Evolutionary conservation across 2,888 invertebrate species (phyloP).

Genomic region (Entomobrya multifasciata): DNA sequence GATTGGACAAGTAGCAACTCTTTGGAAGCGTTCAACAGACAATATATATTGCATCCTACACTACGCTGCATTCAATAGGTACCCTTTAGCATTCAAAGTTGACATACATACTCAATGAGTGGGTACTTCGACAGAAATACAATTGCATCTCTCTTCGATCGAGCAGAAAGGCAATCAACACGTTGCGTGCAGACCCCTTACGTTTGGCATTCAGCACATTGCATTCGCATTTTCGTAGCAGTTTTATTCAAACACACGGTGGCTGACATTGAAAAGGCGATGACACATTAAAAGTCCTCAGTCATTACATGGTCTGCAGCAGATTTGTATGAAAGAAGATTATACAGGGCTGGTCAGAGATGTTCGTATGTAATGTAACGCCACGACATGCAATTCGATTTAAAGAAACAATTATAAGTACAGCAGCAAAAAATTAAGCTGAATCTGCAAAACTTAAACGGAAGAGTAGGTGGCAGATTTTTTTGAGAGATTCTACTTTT

Average conservation of each 20-base stretch:
- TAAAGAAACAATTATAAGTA: no score
- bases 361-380: no score
- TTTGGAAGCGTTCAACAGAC: background rate
- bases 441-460: no score
- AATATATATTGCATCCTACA: background rate
- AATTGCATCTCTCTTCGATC: constrained; percentile 35
- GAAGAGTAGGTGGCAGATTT: no score
- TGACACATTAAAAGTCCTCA: constrained; percentile 48
- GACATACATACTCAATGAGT: constrained; percentile 19
- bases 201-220: no score
- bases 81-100: constrained; percentile 13
- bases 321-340: constrained; percentile 12
- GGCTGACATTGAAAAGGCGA: constrained; percentile 53
- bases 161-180: constrained; percentile 44
- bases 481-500: no score
- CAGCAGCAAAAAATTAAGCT: no score
- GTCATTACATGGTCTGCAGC: constrained; percentile 42
- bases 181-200: no score
- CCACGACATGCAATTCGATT: no score
- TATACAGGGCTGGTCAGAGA: no score
- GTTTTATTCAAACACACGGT: background rate
- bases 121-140: constrained; percentile 15
- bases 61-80: background rate
- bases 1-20: no score
- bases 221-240: background rate